Evolutionary conservation across 2,113 vertebrate species (phyloP).

Genomic region (Passer montanus): DNA sequence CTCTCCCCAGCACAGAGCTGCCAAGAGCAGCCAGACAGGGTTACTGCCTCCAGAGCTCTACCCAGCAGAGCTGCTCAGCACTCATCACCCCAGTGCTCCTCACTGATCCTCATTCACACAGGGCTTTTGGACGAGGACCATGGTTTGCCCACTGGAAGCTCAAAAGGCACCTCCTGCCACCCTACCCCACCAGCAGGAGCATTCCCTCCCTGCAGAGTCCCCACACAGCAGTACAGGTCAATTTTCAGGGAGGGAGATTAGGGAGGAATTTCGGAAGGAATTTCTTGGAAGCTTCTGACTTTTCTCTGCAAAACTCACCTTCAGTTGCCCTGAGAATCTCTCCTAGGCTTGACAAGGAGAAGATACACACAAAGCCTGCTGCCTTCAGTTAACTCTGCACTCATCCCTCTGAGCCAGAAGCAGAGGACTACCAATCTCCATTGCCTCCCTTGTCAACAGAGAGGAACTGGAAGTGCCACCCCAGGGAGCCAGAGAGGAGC

Average conservation of each 20-base stretch:
- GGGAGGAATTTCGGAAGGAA: not conserved
- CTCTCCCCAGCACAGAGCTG: not conserved
- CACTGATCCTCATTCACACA: not conserved
- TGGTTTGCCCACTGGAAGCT: not conserved
- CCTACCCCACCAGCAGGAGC: not conserved
- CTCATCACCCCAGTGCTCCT: not conserved
- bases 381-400: not conserved
- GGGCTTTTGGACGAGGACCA: not conserved
- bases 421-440: not conserved
- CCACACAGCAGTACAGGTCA: fast-evolving
- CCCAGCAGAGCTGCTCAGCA: not conserved
- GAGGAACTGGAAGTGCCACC: not conserved
- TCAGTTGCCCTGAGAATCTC: not conserved
- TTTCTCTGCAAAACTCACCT: not conserved
- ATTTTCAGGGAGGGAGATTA: not conserved
- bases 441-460: not conserved
- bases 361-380: not conserved
- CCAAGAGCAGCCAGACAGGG: not conserved
- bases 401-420: not conserved
- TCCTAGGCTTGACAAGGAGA: not conserved
- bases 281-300: not conserved
- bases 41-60: not conserved
- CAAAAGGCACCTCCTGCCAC: not conserved
- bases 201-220: not conserved
- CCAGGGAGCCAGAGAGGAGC: not conserved